phyloP scores from a whole-genome alignment of 2,888 invertebrate species.

The Erebia epiphron region DNA sequence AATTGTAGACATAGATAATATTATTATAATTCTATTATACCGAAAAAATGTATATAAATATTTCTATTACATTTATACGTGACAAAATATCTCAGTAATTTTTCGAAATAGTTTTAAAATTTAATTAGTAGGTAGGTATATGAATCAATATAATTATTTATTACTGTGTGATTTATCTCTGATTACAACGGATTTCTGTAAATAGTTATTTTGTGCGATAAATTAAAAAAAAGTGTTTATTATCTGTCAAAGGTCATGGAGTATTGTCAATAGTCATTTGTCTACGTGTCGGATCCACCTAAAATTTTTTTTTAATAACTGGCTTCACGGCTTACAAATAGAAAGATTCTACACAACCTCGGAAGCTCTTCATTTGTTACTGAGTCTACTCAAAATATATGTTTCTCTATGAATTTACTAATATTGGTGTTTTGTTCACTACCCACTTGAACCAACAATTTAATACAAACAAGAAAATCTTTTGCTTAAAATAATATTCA shows the following conservation, averaged over 20 bases:
- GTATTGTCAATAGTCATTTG: conserved; percentile 70
- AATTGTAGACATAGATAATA: conserved; percentile 64
- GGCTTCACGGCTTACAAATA: conserved; percentile 44
- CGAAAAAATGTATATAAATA: conserved; percentile 66
- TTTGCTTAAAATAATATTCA: not conserved
- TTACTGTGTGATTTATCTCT: conserved; percentile 56
- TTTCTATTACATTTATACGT: conserved; percentile 55
- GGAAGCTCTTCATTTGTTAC: conserved; percentile 63
- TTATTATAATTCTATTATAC: conserved; percentile 63
- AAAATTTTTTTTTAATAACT: conserved; percentile 36
- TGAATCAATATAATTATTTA: conserved; percentile 51
- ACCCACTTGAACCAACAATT: not conserved
- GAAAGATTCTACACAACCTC: conserved; percentile 72
- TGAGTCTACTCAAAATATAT: conserved; percentile 32
- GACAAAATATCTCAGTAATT: conserved; percentile 59
- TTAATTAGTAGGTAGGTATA: conserved; percentile 40
- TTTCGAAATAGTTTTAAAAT: conserved; percentile 64
- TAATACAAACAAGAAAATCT: too few relatives aligned
- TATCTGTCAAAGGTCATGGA: conserved; percentile 70
- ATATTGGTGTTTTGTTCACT: conserved; percentile 6
- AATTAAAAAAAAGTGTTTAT: conserved; percentile 57
- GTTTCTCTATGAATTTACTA: conserved; percentile 26
- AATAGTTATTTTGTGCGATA: conserved; percentile 67
- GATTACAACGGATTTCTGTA: conserved; percentile 45
- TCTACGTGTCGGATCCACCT: conserved; percentile 53